A percentile compares a stretch with the other conserved stretches of the same genome.
Evolutionary conservation across 2,113 vertebrate species (phyloP).

Genomic region (Pelmatolapia mariae): DNA sequence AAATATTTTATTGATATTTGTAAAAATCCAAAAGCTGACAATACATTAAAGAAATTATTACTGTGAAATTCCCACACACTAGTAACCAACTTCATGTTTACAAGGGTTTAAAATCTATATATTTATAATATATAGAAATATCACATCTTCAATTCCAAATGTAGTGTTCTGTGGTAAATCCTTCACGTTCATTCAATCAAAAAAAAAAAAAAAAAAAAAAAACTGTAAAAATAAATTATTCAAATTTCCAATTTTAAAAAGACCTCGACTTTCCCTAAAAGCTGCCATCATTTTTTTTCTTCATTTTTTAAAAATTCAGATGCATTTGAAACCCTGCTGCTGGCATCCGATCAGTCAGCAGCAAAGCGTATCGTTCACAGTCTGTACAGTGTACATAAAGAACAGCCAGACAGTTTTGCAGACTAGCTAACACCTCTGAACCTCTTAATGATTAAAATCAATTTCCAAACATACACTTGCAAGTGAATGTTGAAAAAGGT

Average conservation of each 20-base stretch:
- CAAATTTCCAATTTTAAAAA: neutral
- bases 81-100: neutral
- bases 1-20: conserved; percentile 27
- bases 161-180: neutral
- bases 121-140: neutral
- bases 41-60: neutral
- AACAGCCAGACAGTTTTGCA: fast-evolving
- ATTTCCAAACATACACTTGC: neutral
- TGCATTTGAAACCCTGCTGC: neutral
- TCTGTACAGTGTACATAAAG: neutral
- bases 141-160: neutral
- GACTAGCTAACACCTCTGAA: neutral
- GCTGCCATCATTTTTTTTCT: neutral
- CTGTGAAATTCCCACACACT: neutral
- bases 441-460: neutral
- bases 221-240: neutral
- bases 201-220: neutral
- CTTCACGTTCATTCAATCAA: neutral
- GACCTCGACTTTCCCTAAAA: neutral
- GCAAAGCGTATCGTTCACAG: neutral
- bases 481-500: neutral
- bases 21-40: neutral
- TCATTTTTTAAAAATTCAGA: fast-evolving
- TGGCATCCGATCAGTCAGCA: neutral
- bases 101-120: neutral